These are phyloP conservation scores for Lasioglossum leucozonium DNA, from an alignment of 2,888 invertebrate species.

Conservation along the genomic window DNA sequence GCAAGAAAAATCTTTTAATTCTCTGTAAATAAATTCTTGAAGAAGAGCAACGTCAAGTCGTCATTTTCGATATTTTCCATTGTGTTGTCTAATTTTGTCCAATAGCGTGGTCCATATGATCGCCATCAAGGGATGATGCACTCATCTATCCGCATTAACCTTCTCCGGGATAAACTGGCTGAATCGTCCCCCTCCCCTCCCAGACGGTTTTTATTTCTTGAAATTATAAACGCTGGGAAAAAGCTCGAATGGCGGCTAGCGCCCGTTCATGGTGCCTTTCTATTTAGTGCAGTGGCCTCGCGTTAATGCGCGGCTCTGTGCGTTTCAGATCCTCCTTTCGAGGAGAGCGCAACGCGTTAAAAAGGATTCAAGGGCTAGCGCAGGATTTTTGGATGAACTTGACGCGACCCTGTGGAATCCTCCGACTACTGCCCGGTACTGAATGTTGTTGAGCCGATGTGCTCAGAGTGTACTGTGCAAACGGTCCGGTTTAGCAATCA, in stretches of 20 bases:
- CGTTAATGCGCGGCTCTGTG: slow-evolving; percentile 21
- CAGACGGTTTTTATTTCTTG: slow-evolving; percentile 23
- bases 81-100: neutral
- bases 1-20: neutral
- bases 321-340: neutral
- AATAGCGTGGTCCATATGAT: neutral
- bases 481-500: neutral
- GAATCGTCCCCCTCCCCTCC: neutral
- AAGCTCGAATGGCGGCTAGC: slow-evolving; percentile 27
- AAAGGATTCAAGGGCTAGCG: slow-evolving; percentile 24
- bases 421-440: neutral
- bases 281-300: slow-evolving; percentile 27
- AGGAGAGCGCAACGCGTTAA: slow-evolving; percentile 10
- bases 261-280: slow-evolving; percentile 19
- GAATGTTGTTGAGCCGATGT: neutral
- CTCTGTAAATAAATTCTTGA: neutral
- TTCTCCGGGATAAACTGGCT: neutral
- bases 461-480: neutral
- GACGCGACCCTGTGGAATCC: neutral
- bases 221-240: slow-evolving; percentile 39
- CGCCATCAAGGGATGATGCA: too few relatives aligned
- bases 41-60: too few relatives aligned
- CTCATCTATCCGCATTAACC: slow-evolving; percentile 34
- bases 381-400: slow-evolving; percentile 11
- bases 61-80: neutral